Evolutionary conservation across 2,113 vertebrate species (phyloP).

Genomic region (Psittacula cyanocephala): DNA sequence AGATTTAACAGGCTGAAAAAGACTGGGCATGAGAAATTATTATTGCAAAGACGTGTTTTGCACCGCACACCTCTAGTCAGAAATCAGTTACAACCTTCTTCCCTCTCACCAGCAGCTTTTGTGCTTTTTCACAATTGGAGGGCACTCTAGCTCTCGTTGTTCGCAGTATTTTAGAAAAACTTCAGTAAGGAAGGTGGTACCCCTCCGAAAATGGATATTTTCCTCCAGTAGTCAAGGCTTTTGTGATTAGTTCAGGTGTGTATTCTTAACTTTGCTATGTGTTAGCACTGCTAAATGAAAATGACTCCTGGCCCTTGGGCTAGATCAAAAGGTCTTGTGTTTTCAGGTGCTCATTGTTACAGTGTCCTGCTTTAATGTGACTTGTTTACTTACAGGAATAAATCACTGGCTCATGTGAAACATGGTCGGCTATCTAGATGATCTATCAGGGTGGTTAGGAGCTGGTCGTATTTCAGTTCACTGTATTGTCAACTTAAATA

Average conservation of each 20-base stretch:
- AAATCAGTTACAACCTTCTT: not conserved
- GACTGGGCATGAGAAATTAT: not conserved
- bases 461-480: constrained; percentile 11
- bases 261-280: not conserved
- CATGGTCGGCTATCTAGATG: not conserved
- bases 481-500: not conserved
- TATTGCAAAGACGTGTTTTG: not conserved
- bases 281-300: not conserved
- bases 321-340: not conserved
- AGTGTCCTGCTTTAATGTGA: not conserved
- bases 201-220: not conserved
- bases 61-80: not conserved
- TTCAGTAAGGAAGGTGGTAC: not conserved
- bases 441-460: not conserved
- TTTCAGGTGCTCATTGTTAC: constrained; percentile 13
- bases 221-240: not conserved
- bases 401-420: constrained; percentile 23
- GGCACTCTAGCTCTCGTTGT: not conserved
- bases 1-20: not conserved
- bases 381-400: not conserved
- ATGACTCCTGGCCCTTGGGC: not conserved
- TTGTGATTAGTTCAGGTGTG: not conserved
- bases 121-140: not conserved
- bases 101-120: not conserved
- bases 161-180: not conserved